These are phyloP conservation scores for Otocyon megalotis DNA, from an alignment of 2,113 vertebrate genomes.

Conservation along the genomic window DNA sequence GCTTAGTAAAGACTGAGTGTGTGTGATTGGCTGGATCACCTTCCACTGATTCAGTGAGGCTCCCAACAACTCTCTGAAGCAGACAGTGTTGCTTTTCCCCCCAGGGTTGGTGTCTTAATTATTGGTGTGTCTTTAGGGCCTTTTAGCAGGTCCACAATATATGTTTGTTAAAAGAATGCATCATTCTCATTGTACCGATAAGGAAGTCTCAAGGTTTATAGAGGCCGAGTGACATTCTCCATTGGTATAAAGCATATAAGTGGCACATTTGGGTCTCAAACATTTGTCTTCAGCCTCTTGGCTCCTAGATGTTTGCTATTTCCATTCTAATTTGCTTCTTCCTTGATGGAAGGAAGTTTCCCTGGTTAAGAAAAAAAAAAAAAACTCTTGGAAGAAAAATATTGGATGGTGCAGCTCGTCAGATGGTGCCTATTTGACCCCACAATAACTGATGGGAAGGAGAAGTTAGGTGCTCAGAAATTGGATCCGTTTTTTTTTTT, in stretches of 20 bases:
- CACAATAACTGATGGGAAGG: neutral
- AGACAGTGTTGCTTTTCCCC: neutral
- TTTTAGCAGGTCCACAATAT: neutral
- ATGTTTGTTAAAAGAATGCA: neutral
- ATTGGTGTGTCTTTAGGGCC: neutral
- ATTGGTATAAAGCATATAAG: neutral
- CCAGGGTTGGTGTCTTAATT: constrained; percentile 3
- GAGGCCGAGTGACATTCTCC: neutral
- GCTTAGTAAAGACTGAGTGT: neutral
- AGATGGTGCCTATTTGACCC: neutral
- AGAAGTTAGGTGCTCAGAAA: neutral
- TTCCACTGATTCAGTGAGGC: neutral
- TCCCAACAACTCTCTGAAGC: neutral
- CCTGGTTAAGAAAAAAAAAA: neutral
- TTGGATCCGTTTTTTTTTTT: neutral
- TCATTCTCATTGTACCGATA: constrained; percentile 24
- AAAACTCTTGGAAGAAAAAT: constrained; percentile 28
- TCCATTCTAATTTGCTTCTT: neutral
- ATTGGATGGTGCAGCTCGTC: neutral
- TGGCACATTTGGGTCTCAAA: neutral
- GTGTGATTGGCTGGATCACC: neutral
- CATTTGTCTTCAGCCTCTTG: neutral
- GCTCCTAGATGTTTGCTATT: neutral
- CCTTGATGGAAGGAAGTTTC: neutral
- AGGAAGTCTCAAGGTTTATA: neutral